Conservation (phyloP, 2,888 invertebrate species). For the Cheilosia soror region DNA sequence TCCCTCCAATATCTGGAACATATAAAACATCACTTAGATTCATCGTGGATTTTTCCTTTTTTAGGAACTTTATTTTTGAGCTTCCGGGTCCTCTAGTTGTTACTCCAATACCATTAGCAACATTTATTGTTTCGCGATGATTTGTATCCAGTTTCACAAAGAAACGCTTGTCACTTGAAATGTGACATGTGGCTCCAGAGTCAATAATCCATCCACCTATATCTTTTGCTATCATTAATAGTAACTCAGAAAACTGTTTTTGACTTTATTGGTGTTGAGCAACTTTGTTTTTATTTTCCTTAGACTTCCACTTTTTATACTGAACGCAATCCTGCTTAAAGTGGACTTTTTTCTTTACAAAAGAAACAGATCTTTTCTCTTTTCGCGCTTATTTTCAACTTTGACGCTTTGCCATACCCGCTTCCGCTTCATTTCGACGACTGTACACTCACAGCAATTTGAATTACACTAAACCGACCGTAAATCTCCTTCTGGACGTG, state of each 20-base stretch:
- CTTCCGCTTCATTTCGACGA: neutral
- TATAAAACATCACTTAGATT: too few relatives aligned
- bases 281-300: too few relatives aligned
- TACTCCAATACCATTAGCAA: neutral
- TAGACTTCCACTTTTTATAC: slow-evolving; percentile 11
- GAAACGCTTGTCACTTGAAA: too few relatives aligned
- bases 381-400: neutral
- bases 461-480: neutral
- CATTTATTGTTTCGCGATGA: too few relatives aligned
- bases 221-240: too few relatives aligned
- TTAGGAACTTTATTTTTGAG: neutral
- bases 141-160: too few relatives aligned
- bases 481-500: slow-evolving; percentile 5
- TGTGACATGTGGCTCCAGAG: too few relatives aligned
- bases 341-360: neutral
- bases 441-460: neutral
- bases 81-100: neutral
- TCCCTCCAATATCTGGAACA: too few relatives aligned
- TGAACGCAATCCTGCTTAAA: slow-evolving; percentile 6
- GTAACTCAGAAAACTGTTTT: too few relatives aligned
- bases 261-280: too few relatives aligned
- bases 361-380: neutral
- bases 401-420: neutral
- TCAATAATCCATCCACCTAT: too few relatives aligned
- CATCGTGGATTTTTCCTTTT: neutral